Percentiles rank a stretch among this genome's conserved stretches.
These are phyloP conservation scores for Aeoliscus strigatus DNA, from an alignment of 2,797 vertebrate species.

Conservation along the genomic window DNA sequence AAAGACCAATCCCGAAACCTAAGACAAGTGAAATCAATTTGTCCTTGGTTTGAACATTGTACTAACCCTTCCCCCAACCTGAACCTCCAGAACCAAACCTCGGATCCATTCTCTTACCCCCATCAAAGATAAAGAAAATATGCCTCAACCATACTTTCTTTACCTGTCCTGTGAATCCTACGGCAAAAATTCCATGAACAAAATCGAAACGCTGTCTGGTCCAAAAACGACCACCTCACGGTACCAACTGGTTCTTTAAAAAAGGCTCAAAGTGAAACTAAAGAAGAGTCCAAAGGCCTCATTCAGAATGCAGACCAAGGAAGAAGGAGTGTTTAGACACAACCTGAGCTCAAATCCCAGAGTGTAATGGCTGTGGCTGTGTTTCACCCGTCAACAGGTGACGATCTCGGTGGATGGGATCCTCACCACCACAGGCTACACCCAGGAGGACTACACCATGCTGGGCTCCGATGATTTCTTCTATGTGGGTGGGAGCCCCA, in stretches of 20 bases:
- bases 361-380: conserved; percentile 76
- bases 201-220: conserved; percentile 68
- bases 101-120: conserved; percentile 80
- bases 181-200: conserved; percentile 68
- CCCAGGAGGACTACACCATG: conserved; percentile 99
- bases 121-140: conserved; percentile 87
- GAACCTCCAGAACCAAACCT: conserved; percentile 72
- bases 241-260: conserved; percentile 40
- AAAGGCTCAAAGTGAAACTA: conserved; percentile 24
- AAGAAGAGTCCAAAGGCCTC: conserved; percentile 35
- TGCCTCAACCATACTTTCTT: conserved; percentile 79
- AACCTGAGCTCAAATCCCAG: conserved; percentile 32
- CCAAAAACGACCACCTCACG: conserved; percentile 57
- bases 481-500: conserved; percentile 98
- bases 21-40: conserved; percentile 79
- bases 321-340: conserved; percentile 55
- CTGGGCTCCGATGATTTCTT: conserved; percentile 99
- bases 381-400: conserved; percentile 92
- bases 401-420: conserved; percentile 99
- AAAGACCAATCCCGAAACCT: conserved; percentile 69
- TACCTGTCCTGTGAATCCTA: conserved; percentile 79
- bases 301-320: conserved; percentile 67
- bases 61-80: conserved; percentile 77
- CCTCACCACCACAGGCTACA: conserved; percentile 98
- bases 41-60: conserved; percentile 83